These are phyloP conservation scores for Ormyrus pomaceus DNA, from an alignment of 2,888 invertebrate genomes.

Conservation along the genomic window DNA sequence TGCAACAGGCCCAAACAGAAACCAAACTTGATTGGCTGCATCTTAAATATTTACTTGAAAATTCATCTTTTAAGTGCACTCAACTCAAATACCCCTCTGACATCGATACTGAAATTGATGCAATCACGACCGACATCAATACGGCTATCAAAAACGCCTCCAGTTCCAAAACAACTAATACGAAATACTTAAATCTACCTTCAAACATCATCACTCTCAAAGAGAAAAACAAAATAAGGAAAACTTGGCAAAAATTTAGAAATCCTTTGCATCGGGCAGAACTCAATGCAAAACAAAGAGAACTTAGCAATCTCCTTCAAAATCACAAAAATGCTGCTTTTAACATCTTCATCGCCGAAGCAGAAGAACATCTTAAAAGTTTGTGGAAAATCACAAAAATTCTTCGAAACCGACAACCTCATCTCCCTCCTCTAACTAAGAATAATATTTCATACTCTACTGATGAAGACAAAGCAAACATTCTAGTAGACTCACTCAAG, in stretches of 20 bases:
- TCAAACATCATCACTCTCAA: background rate
- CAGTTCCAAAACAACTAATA: too few relatives aligned
- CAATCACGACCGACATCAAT: too few relatives aligned
- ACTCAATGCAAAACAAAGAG: background rate
- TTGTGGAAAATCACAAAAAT: conserved; percentile 23
- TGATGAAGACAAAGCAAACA: conserved; percentile 22
- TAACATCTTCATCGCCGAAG: conserved; percentile 24
- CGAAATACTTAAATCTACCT: too few relatives aligned
- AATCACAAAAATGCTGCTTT: background rate
- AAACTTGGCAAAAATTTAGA: background rate
- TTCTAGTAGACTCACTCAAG: conserved; percentile 10
- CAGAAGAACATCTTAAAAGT: conserved; percentile 8
- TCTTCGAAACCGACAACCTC: background rate
- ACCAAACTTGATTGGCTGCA: too few relatives aligned
- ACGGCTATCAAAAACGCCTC: too few relatives aligned
- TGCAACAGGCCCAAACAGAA: too few relatives aligned
- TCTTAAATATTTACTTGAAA: too few relatives aligned
- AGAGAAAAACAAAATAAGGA: background rate
- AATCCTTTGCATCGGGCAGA: background rate
- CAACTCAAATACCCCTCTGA: too few relatives aligned
- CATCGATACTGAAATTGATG: too few relatives aligned
- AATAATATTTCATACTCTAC: background rate
- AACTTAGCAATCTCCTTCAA: background rate
- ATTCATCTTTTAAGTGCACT: too few relatives aligned
- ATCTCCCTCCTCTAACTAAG: background rate